Evolutionary conservation across 1,140 invertebrate species (phyloP).

Genomic region (Battus philenor): DNA sequence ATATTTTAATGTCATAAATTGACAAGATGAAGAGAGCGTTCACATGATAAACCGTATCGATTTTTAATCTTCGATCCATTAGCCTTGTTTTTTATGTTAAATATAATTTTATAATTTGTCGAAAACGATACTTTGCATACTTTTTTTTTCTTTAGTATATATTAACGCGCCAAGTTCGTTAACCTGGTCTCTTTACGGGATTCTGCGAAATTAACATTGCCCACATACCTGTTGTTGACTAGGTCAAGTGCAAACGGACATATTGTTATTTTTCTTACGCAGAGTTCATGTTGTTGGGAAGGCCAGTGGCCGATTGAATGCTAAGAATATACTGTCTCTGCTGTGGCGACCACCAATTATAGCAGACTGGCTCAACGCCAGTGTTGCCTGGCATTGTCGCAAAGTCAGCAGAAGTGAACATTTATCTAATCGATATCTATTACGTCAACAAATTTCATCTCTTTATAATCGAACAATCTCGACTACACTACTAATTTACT

Average conservation of each 20-base stretch:
- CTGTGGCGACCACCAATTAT: conserved; percentile 69
- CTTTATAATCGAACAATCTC: no score
- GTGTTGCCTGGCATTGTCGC: conserved; percentile 32
- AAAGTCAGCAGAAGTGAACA: conserved; percentile 55
- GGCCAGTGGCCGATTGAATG: conserved; percentile 67
- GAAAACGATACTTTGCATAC: no score
- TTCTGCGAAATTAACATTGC: conserved; percentile 23
- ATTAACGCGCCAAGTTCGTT: conserved; percentile 10
- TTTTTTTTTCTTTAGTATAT: no score
- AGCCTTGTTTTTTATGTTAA: background rate
- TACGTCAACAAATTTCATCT: conserved; percentile 23
- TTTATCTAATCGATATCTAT: conserved; percentile 59
- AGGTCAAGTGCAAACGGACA: conserved; percentile 62
- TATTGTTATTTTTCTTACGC: conserved; percentile 51
- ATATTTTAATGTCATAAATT: background rate
- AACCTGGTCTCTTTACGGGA: conserved; percentile 17
- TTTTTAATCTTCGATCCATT: background rate
- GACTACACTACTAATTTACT: no score
- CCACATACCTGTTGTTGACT: conserved; percentile 40
- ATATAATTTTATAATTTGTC: background rate
- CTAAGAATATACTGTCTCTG: conserved; percentile 69
- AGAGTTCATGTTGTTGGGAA: conserved; percentile 46
- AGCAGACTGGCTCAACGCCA: conserved; percentile 66
- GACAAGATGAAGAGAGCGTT: background rate
- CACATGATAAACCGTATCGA: background rate